Evolutionary conservation across 2,113 vertebrate genomes (phyloP).

Genomic region (Brachionichthys hirsutus): DNA sequence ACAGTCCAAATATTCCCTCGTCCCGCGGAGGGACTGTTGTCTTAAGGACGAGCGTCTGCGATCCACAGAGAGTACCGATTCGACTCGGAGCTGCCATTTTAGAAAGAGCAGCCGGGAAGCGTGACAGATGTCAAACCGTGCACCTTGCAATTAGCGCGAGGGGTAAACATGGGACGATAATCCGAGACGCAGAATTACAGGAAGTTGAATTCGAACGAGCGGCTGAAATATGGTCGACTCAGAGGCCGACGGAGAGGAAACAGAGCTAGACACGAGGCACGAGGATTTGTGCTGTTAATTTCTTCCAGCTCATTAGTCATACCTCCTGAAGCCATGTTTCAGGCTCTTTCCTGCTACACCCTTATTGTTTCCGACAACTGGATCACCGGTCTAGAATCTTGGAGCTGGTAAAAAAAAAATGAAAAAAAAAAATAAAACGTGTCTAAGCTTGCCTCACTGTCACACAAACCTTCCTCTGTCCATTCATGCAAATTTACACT

Average conservation of each 20-base stretch:
- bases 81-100: conserved; percentile 50
- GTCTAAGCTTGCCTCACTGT: conserved; percentile 55
- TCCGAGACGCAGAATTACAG: conserved; percentile 3
- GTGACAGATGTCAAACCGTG: conserved; percentile 36
- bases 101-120: conserved; percentile 12
- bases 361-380: conserved; percentile 52
- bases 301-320: conserved; percentile 63
- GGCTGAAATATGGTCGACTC: conserved; percentile 54
- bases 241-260: conserved; percentile 45
- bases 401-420: conserved; percentile 32
- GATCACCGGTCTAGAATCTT: conserved; percentile 37
- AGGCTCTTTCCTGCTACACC: conserved; percentile 31
- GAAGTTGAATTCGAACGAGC: conserved; percentile 21
- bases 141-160: conserved; percentile 16
- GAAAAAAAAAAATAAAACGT: conserved; percentile 46
- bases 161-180: conserved; percentile 13
- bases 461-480: conserved; percentile 37
- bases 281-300: conserved; percentile 54
- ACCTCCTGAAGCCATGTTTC: conserved; percentile 55
- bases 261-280: conserved; percentile 47
- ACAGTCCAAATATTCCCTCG: conserved; percentile 63
- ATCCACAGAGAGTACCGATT: conserved; percentile 56
- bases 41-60: conserved; percentile 60
- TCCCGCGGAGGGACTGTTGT: conserved; percentile 60
- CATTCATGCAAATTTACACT: conserved; percentile 64